Evolutionary conservation across 2,797 vertebrate genomes (phyloP).

Genomic region (Avahi laniger): DNA sequence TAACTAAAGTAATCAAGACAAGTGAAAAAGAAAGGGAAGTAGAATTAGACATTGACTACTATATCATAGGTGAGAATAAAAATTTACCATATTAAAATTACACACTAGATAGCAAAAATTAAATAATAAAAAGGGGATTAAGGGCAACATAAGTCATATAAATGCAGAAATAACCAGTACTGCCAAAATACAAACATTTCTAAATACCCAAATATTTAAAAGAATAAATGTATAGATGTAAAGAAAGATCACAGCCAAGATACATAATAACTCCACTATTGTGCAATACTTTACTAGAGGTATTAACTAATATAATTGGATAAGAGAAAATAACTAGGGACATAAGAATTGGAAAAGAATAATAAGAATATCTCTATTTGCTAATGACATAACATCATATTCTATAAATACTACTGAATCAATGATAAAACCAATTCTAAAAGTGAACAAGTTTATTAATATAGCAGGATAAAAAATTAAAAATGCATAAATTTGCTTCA

Average conservation of each 20-base stretch:
- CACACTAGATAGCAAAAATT: not conserved
- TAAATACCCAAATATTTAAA: not conserved
- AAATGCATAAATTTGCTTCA: not conserved
- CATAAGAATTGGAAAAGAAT: not conserved
- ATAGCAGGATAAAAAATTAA: not conserved
- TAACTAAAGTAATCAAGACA: not conserved
- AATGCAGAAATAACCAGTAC: not conserved
- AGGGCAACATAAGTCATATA: not conserved
- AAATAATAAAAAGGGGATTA: not conserved
- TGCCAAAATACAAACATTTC: not conserved
- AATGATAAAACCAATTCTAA: not conserved
- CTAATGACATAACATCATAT: not conserved
- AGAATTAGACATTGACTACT: not conserved
- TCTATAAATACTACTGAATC: not conserved
- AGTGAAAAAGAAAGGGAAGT: not conserved
- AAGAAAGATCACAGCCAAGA: not conserved
- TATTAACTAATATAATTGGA: not conserved
- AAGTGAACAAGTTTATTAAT: not conserved
- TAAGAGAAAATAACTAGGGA: not conserved
- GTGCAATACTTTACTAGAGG: not conserved
- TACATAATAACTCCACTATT: not conserved
- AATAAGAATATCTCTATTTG: not conserved
- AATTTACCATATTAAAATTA: not conserved
- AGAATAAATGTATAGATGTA: not conserved
- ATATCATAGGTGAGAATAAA: not conserved